Conservation (phyloP, 2,113 vertebrate species). For the Dicrurus megarhynchus region DNA sequence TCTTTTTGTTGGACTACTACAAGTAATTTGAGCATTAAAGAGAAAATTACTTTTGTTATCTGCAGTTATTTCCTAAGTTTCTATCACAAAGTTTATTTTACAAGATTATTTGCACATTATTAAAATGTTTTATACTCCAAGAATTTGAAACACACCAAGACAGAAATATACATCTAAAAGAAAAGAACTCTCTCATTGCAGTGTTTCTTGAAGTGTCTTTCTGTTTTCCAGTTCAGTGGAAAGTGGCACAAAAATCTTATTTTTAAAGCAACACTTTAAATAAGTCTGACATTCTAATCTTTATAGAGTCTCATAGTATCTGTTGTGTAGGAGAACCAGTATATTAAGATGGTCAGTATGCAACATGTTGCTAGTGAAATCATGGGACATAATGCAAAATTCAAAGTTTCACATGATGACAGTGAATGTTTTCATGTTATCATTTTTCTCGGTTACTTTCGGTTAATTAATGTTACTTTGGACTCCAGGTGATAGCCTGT, state of each 20-base stretch:
- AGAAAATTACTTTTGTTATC: slow-evolving; percentile 53
- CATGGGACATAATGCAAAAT: neutral
- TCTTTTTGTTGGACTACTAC: slow-evolving; percentile 16
- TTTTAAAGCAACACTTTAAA: neutral
- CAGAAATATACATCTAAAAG: slow-evolving; percentile 12
- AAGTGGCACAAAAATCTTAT: neutral
- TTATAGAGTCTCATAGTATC: neutral
- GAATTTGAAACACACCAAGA: slow-evolving; percentile 22
- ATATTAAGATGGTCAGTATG: neutral
- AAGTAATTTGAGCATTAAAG: slow-evolving; percentile 36
- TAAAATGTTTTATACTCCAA: slow-evolving; percentile 17
- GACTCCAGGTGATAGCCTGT: neutral
- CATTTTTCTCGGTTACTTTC: neutral
- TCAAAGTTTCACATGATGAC: neutral
- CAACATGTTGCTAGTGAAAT: neutral
- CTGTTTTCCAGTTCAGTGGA: neutral
- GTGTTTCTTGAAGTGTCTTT: slow-evolving; percentile 9
- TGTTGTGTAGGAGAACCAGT: neutral
- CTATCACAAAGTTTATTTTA: slow-evolving; percentile 1
- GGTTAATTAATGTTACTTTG: slow-evolving; percentile 31
- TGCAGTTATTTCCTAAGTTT: slow-evolving; percentile 26
- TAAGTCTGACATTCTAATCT: neutral
- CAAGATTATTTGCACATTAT: slow-evolving; percentile 31
- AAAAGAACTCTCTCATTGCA: neutral
- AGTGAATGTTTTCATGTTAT: neutral